Evolutionary conservation across 2,797 vertebrate genomes (phyloP).

Genomic region (Cynodonichthys magdalenae): DNA sequence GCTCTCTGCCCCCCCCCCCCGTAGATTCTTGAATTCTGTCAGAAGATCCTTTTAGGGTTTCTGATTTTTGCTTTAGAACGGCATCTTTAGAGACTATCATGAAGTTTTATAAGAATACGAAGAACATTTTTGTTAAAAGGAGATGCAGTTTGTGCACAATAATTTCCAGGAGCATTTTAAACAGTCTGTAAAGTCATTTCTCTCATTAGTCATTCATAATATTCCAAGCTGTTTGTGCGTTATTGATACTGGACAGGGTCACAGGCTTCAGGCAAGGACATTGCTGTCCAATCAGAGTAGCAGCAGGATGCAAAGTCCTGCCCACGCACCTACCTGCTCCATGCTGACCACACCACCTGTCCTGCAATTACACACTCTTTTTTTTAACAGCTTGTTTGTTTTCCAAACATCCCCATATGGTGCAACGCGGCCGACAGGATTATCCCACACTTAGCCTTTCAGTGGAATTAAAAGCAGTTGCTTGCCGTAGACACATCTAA

Average conservation of each 20-base stretch:
- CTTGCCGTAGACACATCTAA: constrained; percentile 37
- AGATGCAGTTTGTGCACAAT: constrained; percentile 10
- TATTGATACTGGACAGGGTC: constrained; percentile 53
- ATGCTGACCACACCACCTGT: constrained; percentile 74
- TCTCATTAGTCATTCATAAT: constrained; percentile 41
- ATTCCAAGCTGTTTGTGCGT: constrained; percentile 20
- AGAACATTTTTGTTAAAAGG: no score
- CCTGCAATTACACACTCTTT: constrained; percentile 38
- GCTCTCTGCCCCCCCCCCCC: no score
- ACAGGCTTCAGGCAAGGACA: constrained; percentile 67
- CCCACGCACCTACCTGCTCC: constrained; percentile 66
- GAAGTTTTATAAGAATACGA: no score
- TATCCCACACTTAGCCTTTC: constrained; percentile 23
- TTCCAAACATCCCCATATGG: constrained; percentile 39
- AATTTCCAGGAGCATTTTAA: constrained; percentile 17
- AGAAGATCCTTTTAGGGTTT: no score
- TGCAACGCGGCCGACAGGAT: constrained; percentile 22
- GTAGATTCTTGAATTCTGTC: no score
- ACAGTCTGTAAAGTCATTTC: constrained; percentile 38
- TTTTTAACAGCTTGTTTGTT: constrained; percentile 27
- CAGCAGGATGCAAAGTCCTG: constrained; percentile 69
- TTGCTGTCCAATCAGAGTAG: constrained; percentile 72
- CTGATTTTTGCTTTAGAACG: no score
- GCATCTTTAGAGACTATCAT: neutral
- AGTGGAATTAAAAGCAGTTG: constrained; percentile 36